Evolutionary conservation across 1,140 invertebrate genomes (phyloP).

Genomic region (Camponotus vicinus): DNA sequence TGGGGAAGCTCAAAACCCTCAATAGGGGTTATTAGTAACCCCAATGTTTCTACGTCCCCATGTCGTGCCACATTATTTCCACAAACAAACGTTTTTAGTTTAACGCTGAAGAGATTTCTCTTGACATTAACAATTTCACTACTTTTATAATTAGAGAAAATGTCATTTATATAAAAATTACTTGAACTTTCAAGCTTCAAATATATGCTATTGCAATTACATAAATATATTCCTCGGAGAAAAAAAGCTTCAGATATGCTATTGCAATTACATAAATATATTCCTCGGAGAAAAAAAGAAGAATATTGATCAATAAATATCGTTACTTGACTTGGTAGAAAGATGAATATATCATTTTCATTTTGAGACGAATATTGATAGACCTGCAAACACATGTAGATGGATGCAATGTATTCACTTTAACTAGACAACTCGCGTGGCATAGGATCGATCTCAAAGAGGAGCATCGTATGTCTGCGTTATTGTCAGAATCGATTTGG

Average conservation of each 20-base stretch:
- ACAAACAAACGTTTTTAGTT: not conserved
- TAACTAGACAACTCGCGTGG: constrained; percentile 35
- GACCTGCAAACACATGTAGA: not conserved
- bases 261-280: constrained; percentile 10
- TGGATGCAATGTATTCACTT: constrained; percentile 17
- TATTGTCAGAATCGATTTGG: constrained; percentile 29
- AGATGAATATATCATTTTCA: constrained; percentile 10
- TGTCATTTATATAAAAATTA: not conserved
- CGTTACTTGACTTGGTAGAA: constrained; percentile 9
- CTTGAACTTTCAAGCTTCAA: not conserved
- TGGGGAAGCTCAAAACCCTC: not conserved
- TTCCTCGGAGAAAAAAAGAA: not conserved
- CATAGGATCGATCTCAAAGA: constrained; percentile 33
- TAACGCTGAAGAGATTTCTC: not conserved
- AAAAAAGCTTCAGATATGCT: too few species aligned
- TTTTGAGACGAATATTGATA: constrained; percentile 44
- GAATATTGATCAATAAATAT: constrained; percentile 16
- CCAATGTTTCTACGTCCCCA: constrained; percentile 4
- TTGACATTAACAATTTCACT: not conserved
- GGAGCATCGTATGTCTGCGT: not conserved
- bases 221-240: not conserved
- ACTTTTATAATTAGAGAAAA: not conserved
- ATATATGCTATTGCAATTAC: constrained; percentile 1
- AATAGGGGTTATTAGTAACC: constrained; percentile 1
- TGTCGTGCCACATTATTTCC: not conserved